These are phyloP conservation scores for Lepidonotus clava DNA, from an alignment of 2,888 invertebrate species.

Conservation along the genomic window DNA sequence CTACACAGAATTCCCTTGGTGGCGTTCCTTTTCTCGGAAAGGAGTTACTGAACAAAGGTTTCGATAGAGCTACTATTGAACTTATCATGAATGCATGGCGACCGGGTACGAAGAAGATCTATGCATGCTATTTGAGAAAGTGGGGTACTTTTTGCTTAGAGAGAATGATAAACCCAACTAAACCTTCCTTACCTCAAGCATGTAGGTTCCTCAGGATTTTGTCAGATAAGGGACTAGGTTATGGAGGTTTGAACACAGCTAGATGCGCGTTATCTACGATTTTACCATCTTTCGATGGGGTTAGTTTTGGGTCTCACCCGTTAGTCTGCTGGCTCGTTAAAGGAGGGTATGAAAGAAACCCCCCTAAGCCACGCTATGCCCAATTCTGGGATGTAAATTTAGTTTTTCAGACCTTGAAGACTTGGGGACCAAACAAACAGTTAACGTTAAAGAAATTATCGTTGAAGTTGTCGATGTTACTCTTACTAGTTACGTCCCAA, in stretches of 20 bases:
- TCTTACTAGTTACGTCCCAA: background rate
- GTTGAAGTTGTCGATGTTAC: background rate
- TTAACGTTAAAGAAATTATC: background rate
- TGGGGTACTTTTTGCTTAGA: background rate
- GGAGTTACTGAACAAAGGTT: background rate
- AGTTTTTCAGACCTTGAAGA: background rate
- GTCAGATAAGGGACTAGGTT: background rate
- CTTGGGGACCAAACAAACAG: background rate
- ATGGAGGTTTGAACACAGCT: background rate
- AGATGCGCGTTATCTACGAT: background rate
- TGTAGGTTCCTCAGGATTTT: background rate
- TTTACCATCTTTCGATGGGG: background rate
- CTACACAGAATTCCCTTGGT: too few relatives aligned
- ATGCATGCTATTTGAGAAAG: background rate
- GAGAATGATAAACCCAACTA: background rate
- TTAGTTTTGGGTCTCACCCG: background rate
- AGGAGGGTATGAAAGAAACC: background rate
- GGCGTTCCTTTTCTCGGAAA: background rate
- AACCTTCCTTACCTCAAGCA: background rate
- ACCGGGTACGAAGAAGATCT: background rate
- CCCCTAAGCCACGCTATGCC: background rate
- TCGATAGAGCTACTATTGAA: background rate
- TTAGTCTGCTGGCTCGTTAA: background rate
- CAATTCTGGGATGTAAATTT: background rate
- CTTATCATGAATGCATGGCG: background rate